Evolutionary conservation across 2,113 vertebrate genomes (phyloP).

Genomic region (Tinamus guttatus): DNA sequence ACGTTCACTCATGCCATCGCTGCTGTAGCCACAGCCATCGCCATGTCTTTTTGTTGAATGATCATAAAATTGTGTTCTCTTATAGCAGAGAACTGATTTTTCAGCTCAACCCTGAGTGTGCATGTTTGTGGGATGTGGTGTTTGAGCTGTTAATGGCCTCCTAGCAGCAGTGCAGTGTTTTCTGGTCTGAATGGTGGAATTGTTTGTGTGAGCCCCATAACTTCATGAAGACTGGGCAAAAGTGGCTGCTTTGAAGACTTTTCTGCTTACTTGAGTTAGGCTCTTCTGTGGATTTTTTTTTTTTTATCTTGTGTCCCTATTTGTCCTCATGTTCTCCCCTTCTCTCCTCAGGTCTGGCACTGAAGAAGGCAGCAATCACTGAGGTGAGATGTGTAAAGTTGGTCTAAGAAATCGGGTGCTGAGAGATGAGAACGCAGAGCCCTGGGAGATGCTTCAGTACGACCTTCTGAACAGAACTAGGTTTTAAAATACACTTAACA

Average conservation of each 20-base stretch:
- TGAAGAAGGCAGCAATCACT: conserved; percentile 48
- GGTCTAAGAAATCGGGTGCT: background rate
- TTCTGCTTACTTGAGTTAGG: background rate
- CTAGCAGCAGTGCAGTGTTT: background rate
- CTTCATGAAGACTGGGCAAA: background rate
- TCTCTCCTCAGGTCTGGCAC: conserved; percentile 66
- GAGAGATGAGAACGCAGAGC: background rate
- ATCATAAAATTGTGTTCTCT: background rate
- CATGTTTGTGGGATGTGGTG: fast-evolving
- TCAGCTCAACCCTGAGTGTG: background rate
- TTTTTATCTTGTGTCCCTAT: background rate
- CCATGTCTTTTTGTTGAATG: background rate
- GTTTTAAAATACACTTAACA: background rate
- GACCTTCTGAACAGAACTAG: background rate
- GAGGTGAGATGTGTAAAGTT: conserved; percentile 74
- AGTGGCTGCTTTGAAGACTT: background rate
- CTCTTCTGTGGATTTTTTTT: background rate
- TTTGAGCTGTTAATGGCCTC: background rate
- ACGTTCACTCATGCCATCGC: fast-evolving
- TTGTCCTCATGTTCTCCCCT: background rate
- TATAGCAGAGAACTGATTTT: background rate
- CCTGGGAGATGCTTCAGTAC: background rate
- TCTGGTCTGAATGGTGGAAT: background rate
- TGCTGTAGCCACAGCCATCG: background rate
- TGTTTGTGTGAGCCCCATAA: background rate